Evolutionary conservation across 2,113 vertebrate species (phyloP), one percentile per base, ranked within the genome.

Genomic region (Bothrops jararaca): DNA sequence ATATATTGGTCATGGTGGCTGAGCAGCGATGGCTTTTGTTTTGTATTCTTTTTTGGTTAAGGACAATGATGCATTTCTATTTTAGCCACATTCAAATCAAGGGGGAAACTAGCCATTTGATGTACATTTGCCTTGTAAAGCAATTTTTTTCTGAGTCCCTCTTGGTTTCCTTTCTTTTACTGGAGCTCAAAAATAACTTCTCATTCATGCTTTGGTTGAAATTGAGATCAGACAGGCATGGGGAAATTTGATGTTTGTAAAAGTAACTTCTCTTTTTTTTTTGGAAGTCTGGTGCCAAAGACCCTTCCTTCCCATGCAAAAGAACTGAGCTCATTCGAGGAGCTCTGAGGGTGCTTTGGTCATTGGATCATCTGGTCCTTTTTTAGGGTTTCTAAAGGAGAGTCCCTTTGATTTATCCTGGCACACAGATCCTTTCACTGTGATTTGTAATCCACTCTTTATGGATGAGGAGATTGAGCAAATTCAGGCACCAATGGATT

Each of bases 51-150:
- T 23, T 64, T 56, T 48, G n/a, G 80, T 57, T 34, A 69, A 54
- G 88, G 57, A 34, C 29, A 89, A 54, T 56, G 26, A 0, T 88
- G 48, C 26, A 88, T 1, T 57, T 48, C n/a, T 57, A 26, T 34
- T 56, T n/a, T 11, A 60, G 22, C 34, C 74, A 45, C 34, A 53
- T 93, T 93, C 45, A 92, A 34, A 54, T 89, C 26, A 86, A 48
- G 64, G 54, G 74, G 34, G 91, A 64, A 86, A 89, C n/a, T 42
- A 54, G 29, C 29, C 54, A 74, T 39, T 64, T 60, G 26, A n/a
- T 91, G n/a, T n/a, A 85, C 15, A 89, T 89, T 93, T 93, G 54
- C 90, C 60, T 60, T 91, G 74, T 22, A 89, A 89, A 92, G 15
- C 5, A 22, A 23, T 42, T 5, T 1, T 42, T 80, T 53, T 45